Base-by-base conservation (phyloP, 1,140 invertebrate genomes). In the Drosophila santomea region DNA sequence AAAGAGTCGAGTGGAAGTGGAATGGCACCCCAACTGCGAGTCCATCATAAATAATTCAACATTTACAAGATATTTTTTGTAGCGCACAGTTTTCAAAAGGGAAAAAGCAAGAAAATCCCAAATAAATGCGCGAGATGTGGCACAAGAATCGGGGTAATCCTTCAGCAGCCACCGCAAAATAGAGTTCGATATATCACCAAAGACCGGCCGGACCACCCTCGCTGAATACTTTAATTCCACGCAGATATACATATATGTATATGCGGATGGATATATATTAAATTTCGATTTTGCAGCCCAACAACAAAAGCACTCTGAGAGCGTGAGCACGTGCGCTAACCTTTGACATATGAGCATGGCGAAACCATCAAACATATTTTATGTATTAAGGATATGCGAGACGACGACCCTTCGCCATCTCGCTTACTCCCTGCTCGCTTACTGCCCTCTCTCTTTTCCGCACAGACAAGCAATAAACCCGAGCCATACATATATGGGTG, bases 331-430 rank as follows among this genome's bases (percentile, higher is more conserved):
- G 84, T 88, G 83, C 84, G 83, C 81, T 89, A 88, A 88, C 83
- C 83, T 88, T 88, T 88, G 83, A 89, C 84, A 89, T 84, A 89
- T 83, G 84, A 71, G 78, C 45, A 60, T 61, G 75, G 62, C 63
- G 72, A 77, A 88, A 81, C 77, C 83, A 83, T 91, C 88, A 84
- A 91, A 88, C 83, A 91, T 88, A 91, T 84, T 88, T 81, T 83
- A 88, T 91, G 83, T 91, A 84, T 88, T 84, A 84, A 90, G 83
- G 79, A 83, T 90, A 86, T 69, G 55, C 68, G 68, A 79, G 73
- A 73, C 63, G 67, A 68, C 52, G 68, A 72, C 66, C 68, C 64
- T 58, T 72, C 17, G 66, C 67, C 67, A 69, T 69, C 66, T 48
- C 51, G 7, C 28, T 12, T 2, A 3, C 48, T 14, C 25, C 3